Evolutionary conservation across 2,888 invertebrate species (phyloP).

Genomic region (Sympetrum striolatum): DNA sequence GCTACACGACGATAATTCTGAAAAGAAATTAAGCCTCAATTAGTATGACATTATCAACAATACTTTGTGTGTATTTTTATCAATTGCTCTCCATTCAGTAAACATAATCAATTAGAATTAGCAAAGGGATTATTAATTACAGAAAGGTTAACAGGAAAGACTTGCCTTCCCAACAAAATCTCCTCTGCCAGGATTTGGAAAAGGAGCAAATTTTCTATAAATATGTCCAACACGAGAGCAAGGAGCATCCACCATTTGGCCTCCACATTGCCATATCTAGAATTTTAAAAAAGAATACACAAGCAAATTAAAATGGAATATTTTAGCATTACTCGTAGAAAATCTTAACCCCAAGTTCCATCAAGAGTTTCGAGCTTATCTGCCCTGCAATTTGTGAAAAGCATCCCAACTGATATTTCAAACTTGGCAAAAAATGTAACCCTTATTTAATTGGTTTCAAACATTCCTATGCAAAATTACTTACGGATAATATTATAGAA

Average conservation of each 20-base stretch:
- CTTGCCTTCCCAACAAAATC: slow-evolving; percentile 81
- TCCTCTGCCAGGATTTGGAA: slow-evolving; percentile 88
- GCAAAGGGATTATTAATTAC: too few relatives aligned
- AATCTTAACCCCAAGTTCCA: too few relatives aligned
- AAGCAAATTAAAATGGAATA: neutral
- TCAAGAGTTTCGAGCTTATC: too few relatives aligned
- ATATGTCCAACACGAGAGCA: slow-evolving; percentile 93
- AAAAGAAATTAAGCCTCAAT: slow-evolving; percentile 21
- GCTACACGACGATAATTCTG: slow-evolving; percentile 92
- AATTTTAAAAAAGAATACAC: slow-evolving; percentile 32
- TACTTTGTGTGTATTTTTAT: too few relatives aligned
- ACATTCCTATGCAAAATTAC: too few relatives aligned
- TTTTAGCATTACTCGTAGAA: neutral
- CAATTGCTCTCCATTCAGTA: too few relatives aligned
- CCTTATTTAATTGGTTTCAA: too few relatives aligned
- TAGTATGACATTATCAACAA: neutral
- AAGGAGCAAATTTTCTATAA: slow-evolving; percentile 84
- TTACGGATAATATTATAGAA: too few relatives aligned
- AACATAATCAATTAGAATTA: too few relatives aligned
- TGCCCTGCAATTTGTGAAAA: too few relatives aligned
- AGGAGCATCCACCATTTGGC: slow-evolving; percentile 88
- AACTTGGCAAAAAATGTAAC: too few relatives aligned
- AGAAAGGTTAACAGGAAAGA: neutral
- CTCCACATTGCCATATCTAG: slow-evolving; percentile 94
- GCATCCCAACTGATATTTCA: too few relatives aligned